A percentile compares a stretch with the other conserved stretches of the same genome.
These are phyloP conservation scores for Drosophila nannoptera DNA, from an alignment of 1,140 invertebrate genomes.

Conservation along the genomic window DNA sequence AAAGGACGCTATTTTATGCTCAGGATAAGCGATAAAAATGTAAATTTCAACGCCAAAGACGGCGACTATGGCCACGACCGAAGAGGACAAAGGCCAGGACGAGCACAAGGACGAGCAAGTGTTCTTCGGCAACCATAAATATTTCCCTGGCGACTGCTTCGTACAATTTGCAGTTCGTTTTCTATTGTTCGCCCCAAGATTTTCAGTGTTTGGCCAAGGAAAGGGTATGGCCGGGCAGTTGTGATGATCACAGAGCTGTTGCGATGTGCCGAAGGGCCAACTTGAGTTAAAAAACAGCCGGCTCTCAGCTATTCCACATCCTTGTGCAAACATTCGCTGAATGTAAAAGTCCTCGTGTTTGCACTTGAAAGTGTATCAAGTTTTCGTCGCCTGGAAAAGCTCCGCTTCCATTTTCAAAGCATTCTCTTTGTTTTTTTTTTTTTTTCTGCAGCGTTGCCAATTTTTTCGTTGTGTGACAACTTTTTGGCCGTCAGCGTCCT, in stretches of 20 bases:
- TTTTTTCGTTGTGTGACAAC: slow-evolving; percentile 66
- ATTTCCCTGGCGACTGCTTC: slow-evolving; percentile 66
- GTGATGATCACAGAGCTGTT: not conserved
- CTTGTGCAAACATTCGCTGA: too few species aligned
- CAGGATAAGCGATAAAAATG: slow-evolving; percentile 96
- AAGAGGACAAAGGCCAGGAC: slow-evolving; percentile 22
- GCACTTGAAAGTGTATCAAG: slow-evolving; percentile 40
- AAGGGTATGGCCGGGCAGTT: slow-evolving; percentile 22
- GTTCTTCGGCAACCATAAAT: slow-evolving; percentile 59
- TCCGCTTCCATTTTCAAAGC: slow-evolving; percentile 32
- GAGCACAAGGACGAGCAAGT: slow-evolving; percentile 35
- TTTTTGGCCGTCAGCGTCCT: slow-evolving; percentile 67
- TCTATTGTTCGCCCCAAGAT: slow-evolving; percentile 34
- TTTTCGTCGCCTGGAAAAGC: slow-evolving; percentile 10
- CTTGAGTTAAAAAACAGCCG: too few species aligned
- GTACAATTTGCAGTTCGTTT: slow-evolving; percentile 74
- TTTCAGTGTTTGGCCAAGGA: slow-evolving; percentile 27
- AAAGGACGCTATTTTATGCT: slow-evolving; percentile 98
- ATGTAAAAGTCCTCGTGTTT: too few species aligned
- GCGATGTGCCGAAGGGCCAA: too few species aligned
- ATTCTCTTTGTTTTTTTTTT: slow-evolving; percentile 20
- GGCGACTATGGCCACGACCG: slow-evolving; percentile 45
- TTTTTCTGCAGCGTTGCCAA: slow-evolving; percentile 67
- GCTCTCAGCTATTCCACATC: too few species aligned
- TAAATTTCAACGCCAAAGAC: slow-evolving; percentile 81